Percentiles rank a stretch among this genome's conserved stretches.
These are phyloP conservation scores for Sarcophilus harrisii DNA, from an alignment of 2,797 vertebrate species.

Conservation along the genomic window DNA sequence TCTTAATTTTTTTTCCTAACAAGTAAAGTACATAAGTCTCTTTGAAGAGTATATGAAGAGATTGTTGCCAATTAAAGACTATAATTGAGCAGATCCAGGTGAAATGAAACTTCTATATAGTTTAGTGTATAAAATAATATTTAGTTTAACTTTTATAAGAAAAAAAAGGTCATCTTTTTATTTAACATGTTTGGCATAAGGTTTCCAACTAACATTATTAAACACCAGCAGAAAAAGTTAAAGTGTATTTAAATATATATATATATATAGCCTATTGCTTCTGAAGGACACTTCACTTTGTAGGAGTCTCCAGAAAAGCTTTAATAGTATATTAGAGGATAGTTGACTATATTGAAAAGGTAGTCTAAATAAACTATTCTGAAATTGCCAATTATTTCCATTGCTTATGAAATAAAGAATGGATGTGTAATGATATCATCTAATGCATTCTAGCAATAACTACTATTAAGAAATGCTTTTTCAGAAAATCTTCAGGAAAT, in stretches of 20 bases:
- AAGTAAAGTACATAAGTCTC: background rate
- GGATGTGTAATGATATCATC: background rate
- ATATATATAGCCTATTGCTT: conserved; percentile 1
- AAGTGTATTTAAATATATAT: conserved; percentile 36
- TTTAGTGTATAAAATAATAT: background rate
- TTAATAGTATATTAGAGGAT: conserved; percentile 32
- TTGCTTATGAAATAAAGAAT: conserved; percentile 26
- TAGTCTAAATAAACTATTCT: conserved; percentile 41
- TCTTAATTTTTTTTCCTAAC: background rate
- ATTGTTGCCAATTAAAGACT: background rate
- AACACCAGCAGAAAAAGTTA: conserved; percentile 7
- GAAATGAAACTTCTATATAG: conserved; percentile 17
- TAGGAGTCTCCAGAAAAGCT: conserved; percentile 29
- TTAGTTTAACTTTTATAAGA: background rate
- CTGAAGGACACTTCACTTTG: conserved; percentile 46
- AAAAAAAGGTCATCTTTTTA: background rate
- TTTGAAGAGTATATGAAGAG: background rate
- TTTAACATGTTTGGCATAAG: conserved; percentile 1
- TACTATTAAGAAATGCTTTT: conserved; percentile 8
- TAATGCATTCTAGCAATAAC: conserved; percentile 26
- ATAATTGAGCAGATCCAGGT: background rate
- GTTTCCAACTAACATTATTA: conserved; percentile 23
- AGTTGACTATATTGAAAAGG: conserved; percentile 29
- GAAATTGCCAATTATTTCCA: conserved; percentile 47
- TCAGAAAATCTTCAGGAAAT: background rate